Evolutionary conservation across 2,888 invertebrate genomes (phyloP), one percentile per base, ranked within the genome.

Genomic region (Plebejus melissa): DNA sequence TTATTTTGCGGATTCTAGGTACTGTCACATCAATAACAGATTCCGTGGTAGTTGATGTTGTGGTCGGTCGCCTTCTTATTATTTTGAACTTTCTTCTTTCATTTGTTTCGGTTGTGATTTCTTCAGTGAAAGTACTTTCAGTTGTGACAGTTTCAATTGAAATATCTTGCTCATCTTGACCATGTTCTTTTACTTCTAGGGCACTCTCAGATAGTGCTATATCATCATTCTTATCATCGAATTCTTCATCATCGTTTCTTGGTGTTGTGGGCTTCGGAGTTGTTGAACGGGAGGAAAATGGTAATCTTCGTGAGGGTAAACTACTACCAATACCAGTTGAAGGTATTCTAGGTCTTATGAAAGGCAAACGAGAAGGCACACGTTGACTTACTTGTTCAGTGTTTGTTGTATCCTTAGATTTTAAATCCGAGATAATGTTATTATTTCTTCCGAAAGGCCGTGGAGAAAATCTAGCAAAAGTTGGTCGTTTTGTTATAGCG

Each of bases 171-270:
- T 78, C 77, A 16, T 81, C 79, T 75, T 88, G 88, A 50, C 87
- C 83, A n/a, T 93, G 92, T 81, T 92, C 93, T 79, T 92, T 89
- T 79, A 92, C 93, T 82, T 87, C 91, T 77, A 93, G 90, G n/a
- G 91, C 87, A 83, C 89, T 91, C 83, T 94, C 94, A n/a, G 94
- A 94, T 69, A 94, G 82, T 75, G 86, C 84, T 78, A 94, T 93
- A 77, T 92, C 93, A 77, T 93, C 92, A 75, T 81, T 82, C 82
- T 86, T 90, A 28, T 82, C 87, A 76, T 93, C 90, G 50, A 83
- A 78, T 77, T 89, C 90, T 28, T 88, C 87, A 46, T 87, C 87
- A 70, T 88, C 86, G 46, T 81, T 82, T 76, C 84, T 50, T 60
- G 77, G 6, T 36, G 80, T 79, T 74, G 85, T 78, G 22, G 84